A percentile compares a stretch with the other conserved stretches of the same genome.
These are phyloP conservation scores for Orchestes rusci DNA, from an alignment of 2,888 invertebrate genomes.

Conservation along the genomic window DNA sequence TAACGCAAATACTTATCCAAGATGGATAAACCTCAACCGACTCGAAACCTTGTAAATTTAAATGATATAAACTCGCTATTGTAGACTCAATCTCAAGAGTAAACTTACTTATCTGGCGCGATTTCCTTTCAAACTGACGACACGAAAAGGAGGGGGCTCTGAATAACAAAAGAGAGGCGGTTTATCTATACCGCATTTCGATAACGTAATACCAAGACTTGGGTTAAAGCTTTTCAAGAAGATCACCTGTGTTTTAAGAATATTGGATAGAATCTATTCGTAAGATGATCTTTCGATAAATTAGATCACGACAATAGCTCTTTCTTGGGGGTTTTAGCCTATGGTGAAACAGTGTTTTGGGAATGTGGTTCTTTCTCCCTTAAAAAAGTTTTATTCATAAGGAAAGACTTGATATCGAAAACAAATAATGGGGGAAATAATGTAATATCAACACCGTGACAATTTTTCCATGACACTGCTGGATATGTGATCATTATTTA, in stretches of 20 bases:
- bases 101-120: constrained; percentile 31
- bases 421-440: too few relatives aligned
- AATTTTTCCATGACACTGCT: too few relatives aligned
- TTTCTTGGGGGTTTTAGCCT: too few relatives aligned
- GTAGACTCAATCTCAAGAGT: constrained; percentile 31
- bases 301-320: constrained; percentile 3
- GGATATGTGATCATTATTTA: too few relatives aligned
- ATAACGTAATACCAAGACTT: constrained; percentile 7
- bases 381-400: too few relatives aligned
- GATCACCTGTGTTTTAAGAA: constrained; percentile 18
- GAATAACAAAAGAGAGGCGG: constrained; percentile 22
- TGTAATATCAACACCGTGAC: too few relatives aligned
- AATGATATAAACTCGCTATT: constrained; percentile 29
- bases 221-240: constrained; percentile 14
- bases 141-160: constrained; percentile 15
- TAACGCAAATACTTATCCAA: constrained; percentile 11
- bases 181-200: constrained; percentile 17
- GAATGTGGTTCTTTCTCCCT: too few relatives aligned
- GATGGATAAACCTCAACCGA: constrained; percentile 16
- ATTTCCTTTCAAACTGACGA: constrained; percentile 22
- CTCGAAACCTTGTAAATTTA: constrained; percentile 24
- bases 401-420: too few relatives aligned
- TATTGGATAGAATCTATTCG: constrained; percentile 15
- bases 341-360: too few relatives aligned
- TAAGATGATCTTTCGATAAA: constrained; percentile 7